Base-by-base conservation (phyloP, 1,140 invertebrate genomes). In the Drosophila melanica region DNA sequence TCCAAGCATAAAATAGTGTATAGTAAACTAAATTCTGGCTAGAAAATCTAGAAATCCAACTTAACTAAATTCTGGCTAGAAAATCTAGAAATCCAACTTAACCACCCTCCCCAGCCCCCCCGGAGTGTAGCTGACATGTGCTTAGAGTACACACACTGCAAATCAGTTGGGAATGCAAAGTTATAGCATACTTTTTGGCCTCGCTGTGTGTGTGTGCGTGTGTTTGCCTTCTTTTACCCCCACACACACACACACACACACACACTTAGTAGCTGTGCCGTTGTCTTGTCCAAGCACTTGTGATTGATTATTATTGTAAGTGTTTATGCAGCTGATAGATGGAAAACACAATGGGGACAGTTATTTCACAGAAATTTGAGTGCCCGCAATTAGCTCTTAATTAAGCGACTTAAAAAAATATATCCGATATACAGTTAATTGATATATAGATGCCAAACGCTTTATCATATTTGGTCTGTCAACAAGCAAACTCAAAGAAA, bases 291-390 rank as follows among this genome's bases (percentile, higher is more conserved):
- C 63, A 58, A 72, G 63, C 54, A 44, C 53, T 69, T 66, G 63
- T 72, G 69, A 72, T 72, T 72, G 69, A 72, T 72, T 72, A 67
- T 44, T 53, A 47, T 55, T 47, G 63, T 72, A 72, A 72, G 69
- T 72, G 69, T 59, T 67, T 48, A 70, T 54, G 42, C 39, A 64
- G 63, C 33, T 72, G 47, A 72, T 67, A 67, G 44, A 67, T 71
- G 47, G 33, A 27, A 44, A 51, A 9, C 9, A n/a, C 5, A 14
- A n/a, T 3, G 23, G 14, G 39, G 7, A 39, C 7, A 5, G 6
- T 11, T 18, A 18, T 35, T 39, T 35, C 6, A n/a, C 6, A 14
- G n/a, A 11, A 27, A 23, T 41, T 42, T 55, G 39, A 27, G n/a
- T 45, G 55, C 5, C 23, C 12, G n/a, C 50, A 54, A 70, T 70